Base-by-base conservation (phyloP, 1,140 invertebrate genomes). In the Chironomus striatipennis region DNA sequence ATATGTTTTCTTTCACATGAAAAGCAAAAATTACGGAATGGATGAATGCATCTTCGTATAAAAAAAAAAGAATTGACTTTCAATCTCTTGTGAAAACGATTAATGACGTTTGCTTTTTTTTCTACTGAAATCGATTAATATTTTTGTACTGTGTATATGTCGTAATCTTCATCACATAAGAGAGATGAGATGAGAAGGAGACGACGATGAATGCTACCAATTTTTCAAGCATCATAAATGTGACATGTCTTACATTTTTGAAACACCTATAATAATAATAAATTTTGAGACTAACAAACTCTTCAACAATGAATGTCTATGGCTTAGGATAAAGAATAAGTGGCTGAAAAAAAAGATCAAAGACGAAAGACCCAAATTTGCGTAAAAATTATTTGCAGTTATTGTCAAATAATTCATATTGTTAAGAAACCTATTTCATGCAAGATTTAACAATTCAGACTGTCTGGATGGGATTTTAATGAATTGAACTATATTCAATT, bases 361-460 rank as follows among this genome's bases (percentile, higher is more conserved):
- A 57, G n/a, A n/a, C 9, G 47, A 57, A 57, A 57, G 9, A 34
- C 24, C 5, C 24, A 34, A 34, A 34, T 34, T 34, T 34, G 24
- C 24, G 24, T 34, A 34, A 34, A 34, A 34, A 34, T 34, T 34
- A 34, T 34, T 34, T 57, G 8, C n/a, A 57, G n/a, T 57, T 57
- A 57, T 57, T 57, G 47, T 57, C 47, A 57, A 57, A 57, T 57
- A 57, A 57, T 57, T 57, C 47, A 57, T 57, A 18, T 18, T 18
- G 18, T 10, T 4, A 21, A 70, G 65, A 70, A 70, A 70, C 65
- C 65, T 70, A 70, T 70, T 70, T 70, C 65, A 70, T 17, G 65
- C 17, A 21, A 17, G 20, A 70, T 70, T 70, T 21, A 20, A 57
- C 18, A 18, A n/a, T 70, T 70, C 8, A 10, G 17, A 18, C 17